Conservation (phyloP, 2,797 vertebrate genomes). For the Leucoraja ocellata region DNA sequence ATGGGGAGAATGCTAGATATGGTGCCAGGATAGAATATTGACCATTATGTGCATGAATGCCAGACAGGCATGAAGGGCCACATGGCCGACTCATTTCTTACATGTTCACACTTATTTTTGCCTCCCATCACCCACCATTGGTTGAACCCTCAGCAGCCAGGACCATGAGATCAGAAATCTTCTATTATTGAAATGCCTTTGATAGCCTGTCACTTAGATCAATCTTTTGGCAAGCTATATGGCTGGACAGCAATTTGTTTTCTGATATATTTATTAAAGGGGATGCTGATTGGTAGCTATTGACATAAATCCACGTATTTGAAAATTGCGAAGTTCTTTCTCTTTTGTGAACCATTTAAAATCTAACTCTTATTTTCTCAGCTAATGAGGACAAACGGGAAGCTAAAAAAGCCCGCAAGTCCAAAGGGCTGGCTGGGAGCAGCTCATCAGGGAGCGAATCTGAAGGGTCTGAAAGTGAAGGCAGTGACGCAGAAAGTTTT, state of each 20-base stretch:
- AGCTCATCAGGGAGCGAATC: slow-evolving; percentile 86
- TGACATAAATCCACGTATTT: not conserved
- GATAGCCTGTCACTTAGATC: not conserved
- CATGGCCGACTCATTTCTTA: no score
- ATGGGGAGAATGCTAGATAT: no score
- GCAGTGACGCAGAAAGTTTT: slow-evolving; percentile 82
- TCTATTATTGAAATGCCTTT: not conserved
- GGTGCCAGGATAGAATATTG: no score
- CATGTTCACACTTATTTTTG: not conserved
- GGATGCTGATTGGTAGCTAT: not conserved
- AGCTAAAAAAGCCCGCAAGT: slow-evolving; percentile 75
- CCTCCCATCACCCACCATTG: not conserved
- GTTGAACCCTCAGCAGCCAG: not conserved
- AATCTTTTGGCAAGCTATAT: not conserved
- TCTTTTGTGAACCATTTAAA: not conserved
- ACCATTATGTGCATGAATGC: no score
- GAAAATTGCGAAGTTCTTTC: not conserved
- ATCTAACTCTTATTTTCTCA: slow-evolving; percentile 45
- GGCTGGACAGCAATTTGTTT: not conserved
- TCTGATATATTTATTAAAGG: not conserved
- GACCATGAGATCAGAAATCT: not conserved
- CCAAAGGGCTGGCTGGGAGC: slow-evolving; percentile 79
- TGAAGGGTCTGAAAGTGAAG: slow-evolving; percentile 64
- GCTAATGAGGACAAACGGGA: slow-evolving; percentile 76
- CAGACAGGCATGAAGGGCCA: no score